Percentiles rank a stretch among this genome's conserved stretches.
Conservation (phyloP, 2,797 vertebrate genomes). For the Lophius americanus region DNA sequence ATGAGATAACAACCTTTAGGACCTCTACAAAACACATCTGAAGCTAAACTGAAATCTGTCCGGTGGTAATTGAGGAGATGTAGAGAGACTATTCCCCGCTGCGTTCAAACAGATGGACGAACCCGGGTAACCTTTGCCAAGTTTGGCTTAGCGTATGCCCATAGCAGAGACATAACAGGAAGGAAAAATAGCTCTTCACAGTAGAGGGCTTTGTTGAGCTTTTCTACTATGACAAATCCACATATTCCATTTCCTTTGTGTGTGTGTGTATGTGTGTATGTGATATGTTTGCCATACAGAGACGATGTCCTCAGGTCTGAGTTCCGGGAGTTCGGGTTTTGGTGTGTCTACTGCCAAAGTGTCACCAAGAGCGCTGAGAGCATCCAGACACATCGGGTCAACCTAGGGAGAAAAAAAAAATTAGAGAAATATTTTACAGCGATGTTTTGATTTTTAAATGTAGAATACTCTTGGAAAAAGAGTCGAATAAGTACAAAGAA, state of each 20-base stretch:
- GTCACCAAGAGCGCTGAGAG: slow-evolving; percentile 69
- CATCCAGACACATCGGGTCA: slow-evolving; percentile 65
- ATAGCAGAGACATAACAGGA: too few species aligned
- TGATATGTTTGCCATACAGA: slow-evolving; percentile 47
- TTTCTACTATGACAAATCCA: slow-evolving; percentile 16
- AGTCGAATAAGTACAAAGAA: background rate
- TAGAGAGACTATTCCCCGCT: too few species aligned
- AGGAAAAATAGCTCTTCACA: too few species aligned
- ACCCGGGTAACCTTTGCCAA: too few species aligned
- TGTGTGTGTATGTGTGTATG: too few species aligned
- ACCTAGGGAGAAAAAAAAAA: slow-evolving; percentile 33
- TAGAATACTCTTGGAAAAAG: too few species aligned
- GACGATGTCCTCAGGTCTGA: slow-evolving; percentile 77
- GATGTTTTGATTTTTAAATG: background rate
- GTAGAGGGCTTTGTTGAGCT: slow-evolving; percentile 30
- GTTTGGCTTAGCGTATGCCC: too few species aligned
- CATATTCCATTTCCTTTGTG: background rate
- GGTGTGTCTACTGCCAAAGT: slow-evolving; percentile 56
- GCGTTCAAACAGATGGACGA: too few species aligned
- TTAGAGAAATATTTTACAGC: background rate
- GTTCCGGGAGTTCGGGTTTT: slow-evolving; percentile 64
- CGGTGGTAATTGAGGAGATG: too few species aligned
- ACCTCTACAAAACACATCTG: too few species aligned
- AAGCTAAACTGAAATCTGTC: too few species aligned
- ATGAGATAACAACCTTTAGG: too few species aligned